Base-by-base conservation (phyloP, 2,797 vertebrate genomes). In the Manis javanica region DNA sequence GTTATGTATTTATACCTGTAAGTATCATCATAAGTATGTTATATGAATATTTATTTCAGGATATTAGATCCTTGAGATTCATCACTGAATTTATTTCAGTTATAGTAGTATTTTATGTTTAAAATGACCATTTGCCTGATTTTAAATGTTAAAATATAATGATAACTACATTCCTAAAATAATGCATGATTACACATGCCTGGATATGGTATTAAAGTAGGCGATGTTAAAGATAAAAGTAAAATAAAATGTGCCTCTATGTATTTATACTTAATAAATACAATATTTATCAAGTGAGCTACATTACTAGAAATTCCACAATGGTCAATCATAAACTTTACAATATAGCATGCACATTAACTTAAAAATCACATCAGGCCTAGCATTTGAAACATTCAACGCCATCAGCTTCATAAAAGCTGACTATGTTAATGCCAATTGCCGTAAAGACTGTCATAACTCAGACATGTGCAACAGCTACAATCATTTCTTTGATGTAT, bases 401-500 rank as follows among this genome's bases (percentile, higher is more conserved):
- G 13, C 42, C 12, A 87, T 29, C 34, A 57, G 29, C 4, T 77
- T 1, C 53, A 21, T 77, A 51, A 90, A 91, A 90, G 37, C 53
- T 91, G 51, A 83, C 23, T 55, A 4, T 59, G 49, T 79, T 77
- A 61, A 59, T 29, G 4, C 19, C 49, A 79, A 4, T 13, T 66
- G 8, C 26, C 31, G 2, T 64, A n/a, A 95, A 79, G 14, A 87
- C 6, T 49, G 29, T 72, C 63, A 23, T 37, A 95, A 68, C 19
- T 71, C 59, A 71, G 69, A 84, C 13, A 37, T 75, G 26, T 87
- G 57, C 84, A 81, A 77, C 0, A 39, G 10, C 21, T 78, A 46
- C 2, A 66, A 59, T 68, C 34, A 81, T 82, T 90, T 37, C 55
- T 95, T 93, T 96, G 59, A 77, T 68, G 8, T 92, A 46, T 29